Base-by-base conservation (phyloP, 1,140 invertebrate species). In the Hyles vespertilio region DNA sequence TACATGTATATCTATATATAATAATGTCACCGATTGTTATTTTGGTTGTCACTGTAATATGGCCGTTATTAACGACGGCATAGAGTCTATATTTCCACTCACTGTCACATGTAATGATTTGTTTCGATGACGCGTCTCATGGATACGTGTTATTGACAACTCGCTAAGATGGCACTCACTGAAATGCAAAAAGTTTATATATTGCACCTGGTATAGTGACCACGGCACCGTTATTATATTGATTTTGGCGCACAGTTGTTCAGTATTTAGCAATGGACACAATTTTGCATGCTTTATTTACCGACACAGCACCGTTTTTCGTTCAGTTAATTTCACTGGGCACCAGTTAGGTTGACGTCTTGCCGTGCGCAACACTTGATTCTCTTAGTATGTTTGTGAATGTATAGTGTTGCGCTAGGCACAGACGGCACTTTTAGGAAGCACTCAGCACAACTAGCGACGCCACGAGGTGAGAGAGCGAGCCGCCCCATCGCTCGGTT, bases 61-160 rank as follows among this genome's bases (percentile, higher is more conserved):
- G 59, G 66, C 58, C 74, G 74, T 74, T 74, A 48, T 63, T 33
- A 53, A 48, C 53, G 63, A 74, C 77, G 74, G 68, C 71, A 63
- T 78, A 73, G 64, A 68, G 61, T 77, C 66, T 65, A 73, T 65
- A 69, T 88, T 89, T 75, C 89, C 91, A 91, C 91, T 92, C 91
- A 92, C 91, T 90, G 90, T 91, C 91, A 92, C 91, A 92, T 92
- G 91, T 92, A 92, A 91, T 92, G 91, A 92, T 92, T 91, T 90
- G 72, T 89, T 90, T 74, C 71, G 69, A 78, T 75, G 77, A 73
- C 73, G 77, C 63, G 73, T 79, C 62, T 59, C 54, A 56, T 63
- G 51, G 70, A 65, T 56, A 58, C 77, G 72, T 70, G 69, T 68
- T 36, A 43, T 54, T 44, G 36, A 69, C 70, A 55, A 70, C 61